These are phyloP conservation scores for Samia ricini DNA, from an alignment of 1,140 invertebrate species.

Conservation along the genomic window DNA sequence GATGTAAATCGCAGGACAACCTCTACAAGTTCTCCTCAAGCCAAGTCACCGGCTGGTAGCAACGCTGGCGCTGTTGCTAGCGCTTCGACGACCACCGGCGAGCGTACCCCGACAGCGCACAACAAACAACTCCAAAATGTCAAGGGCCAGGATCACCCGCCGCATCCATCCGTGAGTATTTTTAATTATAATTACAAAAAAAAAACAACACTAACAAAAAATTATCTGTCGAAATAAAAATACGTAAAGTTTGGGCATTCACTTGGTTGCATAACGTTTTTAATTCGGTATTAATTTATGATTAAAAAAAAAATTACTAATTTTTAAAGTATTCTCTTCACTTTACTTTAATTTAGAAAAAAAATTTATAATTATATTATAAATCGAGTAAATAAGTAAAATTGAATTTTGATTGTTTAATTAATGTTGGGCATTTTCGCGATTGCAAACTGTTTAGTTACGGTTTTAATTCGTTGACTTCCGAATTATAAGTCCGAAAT, in stretches of 20 bases:
- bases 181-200: not conserved
- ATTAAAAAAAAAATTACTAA: too few species aligned
- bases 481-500: too few species aligned
- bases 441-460: too few species aligned
- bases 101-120: constrained; percentile 82
- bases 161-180: constrained; percentile 86
- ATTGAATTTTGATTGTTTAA: not conserved
- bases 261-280: too few species aligned
- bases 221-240: too few species aligned
- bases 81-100: constrained; percentile 77
- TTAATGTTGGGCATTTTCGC: too few species aligned
- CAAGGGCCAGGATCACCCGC: constrained; percentile 79
- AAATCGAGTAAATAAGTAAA: not conserved
- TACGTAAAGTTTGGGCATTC: too few species aligned
- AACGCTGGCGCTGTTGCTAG: constrained; percentile 77
- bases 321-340: too few species aligned
- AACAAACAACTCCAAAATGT: constrained; percentile 88
- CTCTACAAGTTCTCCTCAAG: constrained; percentile 82
- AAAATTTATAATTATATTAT: not conserved
- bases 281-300: too few species aligned
- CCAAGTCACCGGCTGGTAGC: constrained; percentile 84
- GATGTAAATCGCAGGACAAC: constrained; percentile 74
- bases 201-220: too few species aligned
- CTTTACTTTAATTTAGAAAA: too few species aligned
- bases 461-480: too few species aligned